Percentiles rank a stretch among this genome's conserved stretches.
These are phyloP conservation scores for Agrotis clavis DNA, from an alignment of 2,888 invertebrate species.

Conservation along the genomic window DNA sequence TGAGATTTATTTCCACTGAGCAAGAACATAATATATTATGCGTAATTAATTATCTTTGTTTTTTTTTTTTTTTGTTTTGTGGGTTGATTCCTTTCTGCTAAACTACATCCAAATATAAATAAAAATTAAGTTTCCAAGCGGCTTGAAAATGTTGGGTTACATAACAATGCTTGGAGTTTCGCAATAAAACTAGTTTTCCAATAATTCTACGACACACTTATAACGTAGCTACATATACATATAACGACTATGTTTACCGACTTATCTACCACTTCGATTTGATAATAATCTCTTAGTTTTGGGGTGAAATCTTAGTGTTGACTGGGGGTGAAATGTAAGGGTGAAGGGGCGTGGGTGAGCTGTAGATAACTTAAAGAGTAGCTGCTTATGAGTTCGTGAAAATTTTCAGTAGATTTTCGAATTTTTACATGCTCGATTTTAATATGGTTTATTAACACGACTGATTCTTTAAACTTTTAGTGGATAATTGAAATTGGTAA, in stretches of 20 bases:
- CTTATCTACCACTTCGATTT: background rate
- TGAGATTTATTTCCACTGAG: too few relatives aligned
- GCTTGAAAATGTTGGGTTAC: too few relatives aligned
- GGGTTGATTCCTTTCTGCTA: too few relatives aligned
- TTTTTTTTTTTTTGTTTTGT: too few relatives aligned
- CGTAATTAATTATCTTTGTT: too few relatives aligned
- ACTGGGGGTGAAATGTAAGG: background rate
- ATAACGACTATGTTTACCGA: slow-evolving; percentile 12
- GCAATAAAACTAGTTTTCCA: background rate
- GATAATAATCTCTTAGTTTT: slow-evolving; percentile 5
- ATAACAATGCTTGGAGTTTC: background rate
- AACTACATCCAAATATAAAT: too few relatives aligned
- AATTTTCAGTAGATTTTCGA: background rate
- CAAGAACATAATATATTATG: too few relatives aligned
- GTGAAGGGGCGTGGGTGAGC: background rate
- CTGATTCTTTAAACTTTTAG: background rate
- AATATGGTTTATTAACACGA: background rate
- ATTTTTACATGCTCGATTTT: background rate
- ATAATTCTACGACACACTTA: background rate
- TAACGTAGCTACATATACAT: background rate
- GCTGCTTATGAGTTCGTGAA: background rate
- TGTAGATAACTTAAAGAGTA: background rate
- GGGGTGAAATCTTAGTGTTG: background rate
- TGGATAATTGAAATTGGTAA: too few relatives aligned
- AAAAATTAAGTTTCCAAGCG: too few relatives aligned